Percentiles rank a stretch among this genome's conserved stretches.
Evolutionary conservation across 1,140 invertebrate genomes (phyloP).

Genomic region (Tetragonula clypearis): DNA sequence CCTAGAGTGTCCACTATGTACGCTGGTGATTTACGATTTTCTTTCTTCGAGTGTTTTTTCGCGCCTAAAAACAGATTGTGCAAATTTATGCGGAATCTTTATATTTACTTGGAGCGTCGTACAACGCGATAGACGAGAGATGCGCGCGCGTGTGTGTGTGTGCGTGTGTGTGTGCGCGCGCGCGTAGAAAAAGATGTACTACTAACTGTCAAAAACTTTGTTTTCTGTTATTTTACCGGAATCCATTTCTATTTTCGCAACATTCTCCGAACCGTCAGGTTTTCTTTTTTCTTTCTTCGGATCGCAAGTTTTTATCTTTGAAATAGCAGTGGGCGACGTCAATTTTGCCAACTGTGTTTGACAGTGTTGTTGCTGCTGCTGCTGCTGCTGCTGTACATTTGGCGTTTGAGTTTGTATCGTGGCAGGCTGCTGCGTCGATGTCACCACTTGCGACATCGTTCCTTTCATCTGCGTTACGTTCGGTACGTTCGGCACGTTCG

Average conservation of each 20-base stretch:
- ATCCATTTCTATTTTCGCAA: conserved; percentile 63
- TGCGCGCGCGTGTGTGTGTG: too few species aligned
- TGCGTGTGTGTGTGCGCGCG: too few species aligned
- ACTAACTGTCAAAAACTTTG: conserved; percentile 70
- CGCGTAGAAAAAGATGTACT: not conserved
- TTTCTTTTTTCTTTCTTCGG: conserved; percentile 77
- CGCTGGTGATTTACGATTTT: conserved; percentile 85
- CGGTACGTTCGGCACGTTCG: conserved; percentile 7
- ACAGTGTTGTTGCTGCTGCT: not conserved
- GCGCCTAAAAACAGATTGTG: conserved; percentile 52
- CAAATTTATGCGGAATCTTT: not conserved
- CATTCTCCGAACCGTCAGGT: conserved; percentile 62
- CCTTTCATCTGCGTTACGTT: conserved; percentile 38
- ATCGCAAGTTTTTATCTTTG: conserved; percentile 72
- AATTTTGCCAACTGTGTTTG: conserved; percentile 51
- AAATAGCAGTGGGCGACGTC: not conserved
- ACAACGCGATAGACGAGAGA: not conserved
- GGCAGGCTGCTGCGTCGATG: conserved; percentile 10
- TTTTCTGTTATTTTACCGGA: conserved; percentile 62
- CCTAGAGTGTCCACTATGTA: conserved; percentile 84
- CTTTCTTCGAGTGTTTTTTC: conserved; percentile 84
- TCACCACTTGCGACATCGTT: conserved; percentile 26
- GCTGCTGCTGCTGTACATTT: conserved; percentile 39
- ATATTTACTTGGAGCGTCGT: not conserved
- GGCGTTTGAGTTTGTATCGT: not conserved